phyloP scores from a whole-genome alignment of 2,888 invertebrate species.

The Agrochola macilenta region DNA sequence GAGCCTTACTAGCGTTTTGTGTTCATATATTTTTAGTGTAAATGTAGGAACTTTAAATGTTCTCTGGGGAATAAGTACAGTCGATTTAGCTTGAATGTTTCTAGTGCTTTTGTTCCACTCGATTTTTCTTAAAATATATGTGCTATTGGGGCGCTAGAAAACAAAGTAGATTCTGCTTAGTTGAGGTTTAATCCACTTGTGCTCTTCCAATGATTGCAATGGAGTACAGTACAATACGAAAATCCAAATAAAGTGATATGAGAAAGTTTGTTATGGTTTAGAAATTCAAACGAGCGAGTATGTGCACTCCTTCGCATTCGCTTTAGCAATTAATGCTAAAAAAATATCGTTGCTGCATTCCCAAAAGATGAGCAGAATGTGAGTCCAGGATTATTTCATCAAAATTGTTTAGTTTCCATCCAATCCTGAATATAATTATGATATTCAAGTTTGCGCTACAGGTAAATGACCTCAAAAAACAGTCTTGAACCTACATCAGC shows the following conservation, averaged over 20 bases:
- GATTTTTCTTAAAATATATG: neutral
- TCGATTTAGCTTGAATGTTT: neutral
- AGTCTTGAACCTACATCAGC: neutral
- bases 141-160: neutral
- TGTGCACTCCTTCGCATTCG: neutral
- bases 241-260: neutral
- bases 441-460: neutral
- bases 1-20: conserved; percentile 11
- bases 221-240: neutral
- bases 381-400: too few relatives aligned
- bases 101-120: neutral
- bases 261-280: neutral
- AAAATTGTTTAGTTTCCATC: too few relatives aligned
- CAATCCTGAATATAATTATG: neutral
- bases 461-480: conserved; percentile 3
- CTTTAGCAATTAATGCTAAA: neutral
- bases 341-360: neutral
- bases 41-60: conserved; percentile 1
- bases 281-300: neutral
- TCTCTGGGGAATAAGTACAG: neutral
- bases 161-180: neutral
- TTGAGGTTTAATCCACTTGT: neutral
- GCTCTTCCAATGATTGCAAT: neutral
- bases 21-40: conserved; percentile 29
- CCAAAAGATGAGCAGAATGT: neutral